phyloP scores from a whole-genome alignment of 2,797 vertebrate genomes.

The Sphenodon punctatus region DNA sequence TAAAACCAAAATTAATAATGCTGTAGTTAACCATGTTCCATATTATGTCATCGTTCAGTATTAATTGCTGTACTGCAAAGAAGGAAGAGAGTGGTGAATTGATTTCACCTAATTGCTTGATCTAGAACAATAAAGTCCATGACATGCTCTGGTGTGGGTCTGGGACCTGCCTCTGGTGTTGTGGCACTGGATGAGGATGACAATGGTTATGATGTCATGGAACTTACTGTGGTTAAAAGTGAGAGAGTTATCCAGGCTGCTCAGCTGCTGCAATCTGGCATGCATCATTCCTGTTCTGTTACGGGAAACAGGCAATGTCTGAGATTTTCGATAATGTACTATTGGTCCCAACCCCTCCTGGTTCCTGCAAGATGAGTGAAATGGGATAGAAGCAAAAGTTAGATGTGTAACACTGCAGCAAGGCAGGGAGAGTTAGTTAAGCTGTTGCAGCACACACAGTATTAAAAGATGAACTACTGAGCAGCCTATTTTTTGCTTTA shows the following conservation, averaged over 20 bases:
- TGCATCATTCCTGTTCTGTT: slow-evolving; percentile 96
- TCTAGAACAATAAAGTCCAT: slow-evolving; percentile 70
- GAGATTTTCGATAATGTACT: slow-evolving; percentile 94
- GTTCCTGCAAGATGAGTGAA: slow-evolving; percentile 90
- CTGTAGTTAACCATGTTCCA: slow-evolving; percentile 57
- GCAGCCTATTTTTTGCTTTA: slow-evolving; percentile 36
- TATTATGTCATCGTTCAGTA: slow-evolving; percentile 63
- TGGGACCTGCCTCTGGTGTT: slow-evolving; percentile 65
- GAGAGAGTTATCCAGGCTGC: slow-evolving; percentile 93
- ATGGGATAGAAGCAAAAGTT: slow-evolving; percentile 85
- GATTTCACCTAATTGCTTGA: slow-evolving; percentile 34
- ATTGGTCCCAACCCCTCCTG: slow-evolving; percentile 90
- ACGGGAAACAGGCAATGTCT: slow-evolving; percentile 98
- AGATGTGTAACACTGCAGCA: slow-evolving; percentile 77
- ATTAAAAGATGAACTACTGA: slow-evolving; percentile 37
- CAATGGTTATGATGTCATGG: slow-evolving; percentile 76
- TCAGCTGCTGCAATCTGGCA: slow-evolving; percentile 94
- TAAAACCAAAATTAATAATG: background rate
- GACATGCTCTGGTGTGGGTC: slow-evolving; percentile 62
- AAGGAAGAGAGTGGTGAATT: slow-evolving; percentile 38
- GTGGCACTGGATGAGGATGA: slow-evolving; percentile 71
- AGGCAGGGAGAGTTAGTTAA: slow-evolving; percentile 80
- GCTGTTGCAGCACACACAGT: slow-evolving; percentile 62
- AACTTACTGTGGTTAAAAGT: slow-evolving; percentile 98
- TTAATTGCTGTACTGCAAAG: slow-evolving; percentile 24